Evolutionary conservation across 2,888 invertebrate species (phyloP).

Genomic region (Phragmatobia fuliginosa): DNA sequence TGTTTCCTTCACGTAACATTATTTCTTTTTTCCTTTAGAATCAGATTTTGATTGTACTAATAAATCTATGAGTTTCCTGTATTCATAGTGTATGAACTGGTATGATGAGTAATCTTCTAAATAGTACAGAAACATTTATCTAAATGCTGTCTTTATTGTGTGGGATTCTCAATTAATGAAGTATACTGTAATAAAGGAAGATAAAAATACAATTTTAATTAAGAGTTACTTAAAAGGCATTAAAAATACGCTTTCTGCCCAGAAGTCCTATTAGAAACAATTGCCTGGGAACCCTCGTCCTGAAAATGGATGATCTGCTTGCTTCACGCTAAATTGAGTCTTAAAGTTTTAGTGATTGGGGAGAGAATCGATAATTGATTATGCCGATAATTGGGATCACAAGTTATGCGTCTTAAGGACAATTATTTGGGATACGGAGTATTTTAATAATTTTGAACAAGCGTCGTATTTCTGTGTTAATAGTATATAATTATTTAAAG

Average conservation of each 20-base stretch:
- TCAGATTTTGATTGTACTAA: background rate
- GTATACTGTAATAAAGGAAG: slow-evolving; percentile 1
- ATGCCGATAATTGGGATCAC: slow-evolving; percentile 36
- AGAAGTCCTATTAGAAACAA: slow-evolving; percentile 57
- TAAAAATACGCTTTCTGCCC: slow-evolving; percentile 48
- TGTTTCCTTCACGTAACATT: background rate
- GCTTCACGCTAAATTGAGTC: slow-evolving; percentile 21
- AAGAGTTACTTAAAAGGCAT: slow-evolving; percentile 30
- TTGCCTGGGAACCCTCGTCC: slow-evolving; percentile 48
- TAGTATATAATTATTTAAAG: background rate
- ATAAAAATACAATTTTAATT: slow-evolving; percentile 45
- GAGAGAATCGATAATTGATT: slow-evolving; percentile 31
- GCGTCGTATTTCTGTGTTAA: background rate
- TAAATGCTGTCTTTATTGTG: background rate
- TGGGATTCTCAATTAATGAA: slow-evolving; percentile 5
- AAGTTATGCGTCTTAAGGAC: slow-evolving; percentile 25
- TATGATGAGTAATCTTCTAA: background rate
- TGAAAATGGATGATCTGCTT: slow-evolving; percentile 32
- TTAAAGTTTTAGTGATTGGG: slow-evolving; percentile 20
- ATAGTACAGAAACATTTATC: background rate
- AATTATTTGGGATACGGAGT: slow-evolving; percentile 23
- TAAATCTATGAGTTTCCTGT: background rate
- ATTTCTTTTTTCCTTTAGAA: background rate
- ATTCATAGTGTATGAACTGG: no score
- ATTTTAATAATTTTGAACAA: slow-evolving; percentile 12